Percentiles rank a stretch among this genome's conserved stretches.
phyloP scores from a whole-genome alignment of 1,140 invertebrate species.

The Pseudobourletiella spinata region DNA sequence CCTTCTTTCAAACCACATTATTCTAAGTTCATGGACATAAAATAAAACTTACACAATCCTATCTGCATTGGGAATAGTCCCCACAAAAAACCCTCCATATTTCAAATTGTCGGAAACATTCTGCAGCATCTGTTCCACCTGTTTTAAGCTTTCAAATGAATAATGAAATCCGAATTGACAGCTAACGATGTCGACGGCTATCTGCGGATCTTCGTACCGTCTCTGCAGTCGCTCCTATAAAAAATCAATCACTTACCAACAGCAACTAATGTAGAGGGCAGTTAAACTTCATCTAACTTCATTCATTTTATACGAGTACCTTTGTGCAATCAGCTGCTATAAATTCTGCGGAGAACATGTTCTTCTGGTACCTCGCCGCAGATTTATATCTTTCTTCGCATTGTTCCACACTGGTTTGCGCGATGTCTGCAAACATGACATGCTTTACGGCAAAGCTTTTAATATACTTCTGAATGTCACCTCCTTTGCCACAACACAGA shows the following conservation, averaged over 20 bases:
- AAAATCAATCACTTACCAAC: no score
- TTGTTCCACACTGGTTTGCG: constrained; percentile 81
- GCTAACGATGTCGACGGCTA: constrained; percentile 79
- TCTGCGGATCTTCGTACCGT: constrained; percentile 52
- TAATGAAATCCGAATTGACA: constrained; percentile 98
- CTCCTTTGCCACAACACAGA: constrained; percentile 81
- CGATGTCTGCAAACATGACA: constrained; percentile 92
- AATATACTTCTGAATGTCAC: constrained; percentile 91
- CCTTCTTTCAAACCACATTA: no score
- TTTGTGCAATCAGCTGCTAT: constrained; percentile 83
- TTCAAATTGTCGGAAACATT: constrained; percentile 84
- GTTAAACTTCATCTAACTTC: no score
- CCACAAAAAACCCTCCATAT: constrained; percentile 90
- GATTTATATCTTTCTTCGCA: constrained; percentile 45
- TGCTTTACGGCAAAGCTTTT: constrained; percentile 64
- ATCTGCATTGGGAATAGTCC: constrained; percentile 87
- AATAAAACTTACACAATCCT: constrained; percentile 65
- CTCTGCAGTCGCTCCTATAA: constrained; percentile 42
- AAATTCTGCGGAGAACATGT: constrained; percentile 75
- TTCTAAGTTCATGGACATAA: no score
- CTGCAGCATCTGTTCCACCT: constrained; percentile 83
- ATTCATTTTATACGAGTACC: no score
- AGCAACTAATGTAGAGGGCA: no score
- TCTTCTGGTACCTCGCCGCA: constrained; percentile 30
- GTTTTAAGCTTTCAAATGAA: constrained; percentile 83